These are phyloP conservation scores for Vanessa cardui DNA, from an alignment of 2,888 invertebrate species.

Conservation along the genomic window DNA sequence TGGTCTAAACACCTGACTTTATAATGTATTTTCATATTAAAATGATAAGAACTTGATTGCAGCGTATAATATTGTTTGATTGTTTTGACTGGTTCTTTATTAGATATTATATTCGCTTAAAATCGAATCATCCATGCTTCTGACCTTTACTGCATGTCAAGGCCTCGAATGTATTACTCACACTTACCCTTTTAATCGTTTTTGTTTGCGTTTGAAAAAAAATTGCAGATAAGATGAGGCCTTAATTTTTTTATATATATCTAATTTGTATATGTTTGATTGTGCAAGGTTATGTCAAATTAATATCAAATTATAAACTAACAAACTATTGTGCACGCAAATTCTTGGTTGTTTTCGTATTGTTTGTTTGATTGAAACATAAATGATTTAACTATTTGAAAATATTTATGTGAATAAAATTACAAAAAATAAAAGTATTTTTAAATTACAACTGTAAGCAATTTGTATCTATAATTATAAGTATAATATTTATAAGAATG, in stretches of 20 bases:
- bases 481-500: too few species aligned
- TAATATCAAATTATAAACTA: background rate
- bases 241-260: background rate
- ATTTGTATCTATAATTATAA: too few species aligned
- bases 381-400: too few species aligned
- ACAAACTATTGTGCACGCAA: background rate
- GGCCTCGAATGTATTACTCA: conserved; percentile 8
- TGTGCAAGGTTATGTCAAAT: background rate
- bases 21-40: too few species aligned
- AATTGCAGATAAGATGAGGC: background rate
- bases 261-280: background rate
- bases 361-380: too few species aligned
- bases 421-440: too few species aligned
- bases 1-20: too few species aligned
- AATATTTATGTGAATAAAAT: too few species aligned
- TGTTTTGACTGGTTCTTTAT: too few species aligned
- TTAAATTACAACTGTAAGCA: too few species aligned
- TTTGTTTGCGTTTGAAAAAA: background rate
- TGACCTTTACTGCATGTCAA: conserved; percentile 24
- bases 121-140: conserved; percentile 17
- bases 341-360: background rate
- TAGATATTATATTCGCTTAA: conserved; percentile 1
- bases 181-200: background rate
- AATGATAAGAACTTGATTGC: background rate
- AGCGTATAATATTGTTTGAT: background rate